Conservation (phyloP, 1,140 invertebrate genomes). For the Heliothis subflexa region DNA sequence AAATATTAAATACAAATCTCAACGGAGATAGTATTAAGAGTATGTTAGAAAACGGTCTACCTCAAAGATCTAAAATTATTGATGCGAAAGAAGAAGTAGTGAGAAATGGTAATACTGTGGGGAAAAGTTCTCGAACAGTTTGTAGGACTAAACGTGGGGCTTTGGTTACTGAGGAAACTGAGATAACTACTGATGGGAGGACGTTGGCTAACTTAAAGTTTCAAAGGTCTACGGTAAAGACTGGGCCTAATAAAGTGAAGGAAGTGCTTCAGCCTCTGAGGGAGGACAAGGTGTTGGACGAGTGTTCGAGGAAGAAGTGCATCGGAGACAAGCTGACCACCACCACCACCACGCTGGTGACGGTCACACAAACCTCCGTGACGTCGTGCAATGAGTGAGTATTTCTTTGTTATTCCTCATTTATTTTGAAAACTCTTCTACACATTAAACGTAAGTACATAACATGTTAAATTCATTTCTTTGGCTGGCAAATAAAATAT, state of each 20-base stretch:
- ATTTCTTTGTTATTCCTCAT: background rate
- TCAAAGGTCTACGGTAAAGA: slow-evolving; percentile 78
- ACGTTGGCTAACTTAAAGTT: slow-evolving; percentile 76
- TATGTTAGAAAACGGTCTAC: slow-evolving; percentile 78
- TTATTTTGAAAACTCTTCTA: background rate
- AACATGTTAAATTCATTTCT: too few relatives aligned
- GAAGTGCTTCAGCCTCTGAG: slow-evolving; percentile 70
- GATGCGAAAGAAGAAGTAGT: slow-evolving; percentile 76
- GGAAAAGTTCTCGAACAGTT: slow-evolving; percentile 73
- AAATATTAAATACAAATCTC: slow-evolving; percentile 68
- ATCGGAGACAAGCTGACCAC: slow-evolving; percentile 76
- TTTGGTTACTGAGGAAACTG: slow-evolving; percentile 79
- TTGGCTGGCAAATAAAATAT: too few relatives aligned
- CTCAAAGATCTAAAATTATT: slow-evolving; percentile 65
- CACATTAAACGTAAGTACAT: too few relatives aligned
- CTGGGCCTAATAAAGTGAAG: slow-evolving; percentile 73
- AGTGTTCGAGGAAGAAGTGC: slow-evolving; percentile 73
- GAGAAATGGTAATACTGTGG: slow-evolving; percentile 71
- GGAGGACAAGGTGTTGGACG: slow-evolving; percentile 68
- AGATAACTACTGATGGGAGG: slow-evolving; percentile 77
- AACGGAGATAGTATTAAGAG: slow-evolving; percentile 72
- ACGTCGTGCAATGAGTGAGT: slow-evolving; percentile 85
- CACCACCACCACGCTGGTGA: slow-evolving; percentile 79
- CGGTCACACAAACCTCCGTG: slow-evolving; percentile 76
- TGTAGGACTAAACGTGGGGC: slow-evolving; percentile 78